A percentile compares a stretch with the other conserved stretches of the same genome.
phyloP scores from a whole-genome alignment of 2,888 invertebrate genomes.

The Cyclophora punctaria region DNA sequence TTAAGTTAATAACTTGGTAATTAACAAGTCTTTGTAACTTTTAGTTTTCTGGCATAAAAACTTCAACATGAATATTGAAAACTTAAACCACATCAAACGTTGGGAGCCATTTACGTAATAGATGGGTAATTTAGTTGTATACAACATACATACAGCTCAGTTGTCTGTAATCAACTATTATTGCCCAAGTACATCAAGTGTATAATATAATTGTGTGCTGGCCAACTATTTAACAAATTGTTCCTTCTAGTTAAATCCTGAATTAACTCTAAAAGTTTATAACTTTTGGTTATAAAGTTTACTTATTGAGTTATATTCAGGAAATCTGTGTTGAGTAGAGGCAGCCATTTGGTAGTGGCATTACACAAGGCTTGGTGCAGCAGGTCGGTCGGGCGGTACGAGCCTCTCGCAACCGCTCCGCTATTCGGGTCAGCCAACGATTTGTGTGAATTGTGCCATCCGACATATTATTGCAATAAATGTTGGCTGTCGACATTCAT shows the following conservation, averaged over 20 bases:
- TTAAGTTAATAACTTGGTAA: too few relatives aligned
- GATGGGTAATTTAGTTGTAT: neutral
- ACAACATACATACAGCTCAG: conserved; percentile 13
- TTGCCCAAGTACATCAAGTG: conserved; percentile 13
- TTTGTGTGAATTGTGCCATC: conserved; percentile 74
- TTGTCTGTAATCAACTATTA: conserved; percentile 27
- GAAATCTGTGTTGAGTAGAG: conserved; percentile 16
- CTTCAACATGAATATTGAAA: conserved; percentile 10
- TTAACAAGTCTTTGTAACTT: too few relatives aligned
- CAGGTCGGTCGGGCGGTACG: conserved; percentile 58
- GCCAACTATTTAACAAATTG: too few relatives aligned
- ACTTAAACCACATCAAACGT: conserved; percentile 5
- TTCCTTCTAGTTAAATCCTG: too few relatives aligned
- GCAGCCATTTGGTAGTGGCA: conserved; percentile 39
- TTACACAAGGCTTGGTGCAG: conserved; percentile 67
- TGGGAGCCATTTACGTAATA: neutral
- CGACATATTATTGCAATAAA: conserved; percentile 53
- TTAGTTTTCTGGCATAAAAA: too few relatives aligned
- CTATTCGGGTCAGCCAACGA: conserved; percentile 70
- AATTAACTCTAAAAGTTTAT: too few relatives aligned
- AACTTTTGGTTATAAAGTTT: neutral
- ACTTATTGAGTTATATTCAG: conserved; percentile 7
- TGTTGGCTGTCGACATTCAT: conserved; percentile 17
- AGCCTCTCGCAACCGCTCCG: conserved; percentile 62
- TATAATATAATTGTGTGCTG: neutral